These are phyloP conservation scores for Eupithecia pulchellata DNA, from an alignment of 2,888 invertebrate genomes.

Conservation along the genomic window DNA sequence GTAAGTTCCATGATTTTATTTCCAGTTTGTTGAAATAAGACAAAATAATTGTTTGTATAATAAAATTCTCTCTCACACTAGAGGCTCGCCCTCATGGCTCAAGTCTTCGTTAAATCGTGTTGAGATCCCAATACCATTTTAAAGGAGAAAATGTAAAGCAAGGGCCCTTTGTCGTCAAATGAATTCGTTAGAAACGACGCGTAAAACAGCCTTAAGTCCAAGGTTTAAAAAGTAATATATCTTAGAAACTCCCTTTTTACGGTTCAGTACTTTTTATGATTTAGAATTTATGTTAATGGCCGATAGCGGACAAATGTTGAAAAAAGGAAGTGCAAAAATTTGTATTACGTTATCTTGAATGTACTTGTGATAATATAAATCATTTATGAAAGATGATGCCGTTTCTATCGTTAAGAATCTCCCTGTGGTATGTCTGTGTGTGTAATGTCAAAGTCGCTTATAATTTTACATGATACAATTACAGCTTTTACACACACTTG, in stretches of 20 bases:
- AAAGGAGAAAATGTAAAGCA: slow-evolving; percentile 50
- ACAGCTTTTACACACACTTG: too few relatives aligned
- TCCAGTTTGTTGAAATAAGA: background rate
- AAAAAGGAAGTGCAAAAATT: background rate
- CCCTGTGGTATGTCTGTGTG: background rate
- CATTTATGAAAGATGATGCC: slow-evolving; percentile 3
- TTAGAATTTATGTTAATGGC: slow-evolving; percentile 28
- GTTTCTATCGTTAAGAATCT: background rate
- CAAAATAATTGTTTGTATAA: background rate
- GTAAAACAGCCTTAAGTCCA: slow-evolving; percentile 21
- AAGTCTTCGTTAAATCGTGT: slow-evolving; percentile 51
- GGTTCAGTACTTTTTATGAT: slow-evolving; percentile 25
- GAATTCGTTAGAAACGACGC: slow-evolving; percentile 39
- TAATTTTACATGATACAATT: too few relatives aligned
- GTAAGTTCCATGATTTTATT: background rate
- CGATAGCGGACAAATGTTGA: slow-evolving; percentile 12
- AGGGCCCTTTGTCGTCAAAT: slow-evolving; percentile 39
- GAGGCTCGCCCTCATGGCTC: slow-evolving; percentile 9
- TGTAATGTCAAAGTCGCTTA: background rate
- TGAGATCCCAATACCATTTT: slow-evolving; percentile 48
- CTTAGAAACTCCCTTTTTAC: slow-evolving; percentile 22
- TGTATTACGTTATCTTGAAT: slow-evolving; percentile 10
- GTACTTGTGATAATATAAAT: background rate
- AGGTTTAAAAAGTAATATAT: slow-evolving; percentile 29
- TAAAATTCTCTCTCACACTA: background rate